Conservation (phyloP, 1,140 invertebrate genomes). For the Chionoecetes opilio region DNA sequence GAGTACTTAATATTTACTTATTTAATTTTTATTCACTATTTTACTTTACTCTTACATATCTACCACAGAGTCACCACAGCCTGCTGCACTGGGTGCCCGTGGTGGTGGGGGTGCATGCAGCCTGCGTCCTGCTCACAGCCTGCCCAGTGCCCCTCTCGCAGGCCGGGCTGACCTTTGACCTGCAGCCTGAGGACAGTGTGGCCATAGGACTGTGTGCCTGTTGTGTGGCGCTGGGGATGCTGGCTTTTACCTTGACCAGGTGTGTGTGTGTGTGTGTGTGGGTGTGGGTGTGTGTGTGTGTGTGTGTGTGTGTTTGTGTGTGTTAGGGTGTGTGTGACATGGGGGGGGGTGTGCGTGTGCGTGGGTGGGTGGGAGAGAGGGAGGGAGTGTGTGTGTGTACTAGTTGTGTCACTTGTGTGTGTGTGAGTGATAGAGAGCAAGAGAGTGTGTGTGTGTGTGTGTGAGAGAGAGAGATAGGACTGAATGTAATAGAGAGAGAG, state of each 20-base stretch:
- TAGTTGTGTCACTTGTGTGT: not conserved
- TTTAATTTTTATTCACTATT: not conserved
- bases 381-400: not conserved
- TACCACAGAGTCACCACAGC: conserved; percentile 61
- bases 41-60: not conserved
- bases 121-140: conserved; percentile 83
- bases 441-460: not conserved
- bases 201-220: conserved; percentile 59
- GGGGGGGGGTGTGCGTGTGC: conserved; percentile 82
- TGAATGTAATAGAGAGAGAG: not conserved
- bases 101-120: conserved; percentile 82
- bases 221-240: conserved; percentile 85
- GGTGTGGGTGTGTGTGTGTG: not conserved
- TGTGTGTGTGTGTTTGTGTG: not conserved
- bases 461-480: not conserved
- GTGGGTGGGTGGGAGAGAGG: not conserved
- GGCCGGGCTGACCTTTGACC: conserved; percentile 55
- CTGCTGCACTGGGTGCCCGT: conserved; percentile 60
- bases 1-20: not conserved
- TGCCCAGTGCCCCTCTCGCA: conserved; percentile 85
- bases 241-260: conserved; percentile 85
- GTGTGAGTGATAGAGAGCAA: not conserved
- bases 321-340: conserved; percentile 83
- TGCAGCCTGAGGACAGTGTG: conserved; percentile 76
- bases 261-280: not conserved